A percentile compares a stretch with the other conserved stretches of the same genome.
Conservation (phyloP, 1,140 invertebrate genomes). For the Caerostris extrusa region DNA sequence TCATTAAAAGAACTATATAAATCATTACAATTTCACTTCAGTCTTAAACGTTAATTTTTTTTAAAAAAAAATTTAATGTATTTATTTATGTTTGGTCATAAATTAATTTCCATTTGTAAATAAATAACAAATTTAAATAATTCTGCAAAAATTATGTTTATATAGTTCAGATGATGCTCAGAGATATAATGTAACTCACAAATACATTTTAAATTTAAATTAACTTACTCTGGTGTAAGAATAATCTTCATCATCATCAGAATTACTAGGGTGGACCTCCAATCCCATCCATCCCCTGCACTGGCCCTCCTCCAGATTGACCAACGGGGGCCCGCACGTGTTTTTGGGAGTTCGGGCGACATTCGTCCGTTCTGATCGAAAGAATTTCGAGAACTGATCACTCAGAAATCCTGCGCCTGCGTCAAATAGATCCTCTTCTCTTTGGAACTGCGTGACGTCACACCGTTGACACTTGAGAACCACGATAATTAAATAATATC, state of each 20-base stretch:
- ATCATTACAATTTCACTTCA: too few species aligned
- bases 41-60: too few species aligned
- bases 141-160: too few species aligned
- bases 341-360: constrained; percentile 55
- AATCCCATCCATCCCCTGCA: constrained; percentile 64
- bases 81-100: too few species aligned
- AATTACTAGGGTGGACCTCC: constrained; percentile 65
- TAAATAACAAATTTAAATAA: too few species aligned
- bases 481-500: constrained; percentile 35
- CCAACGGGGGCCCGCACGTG: constrained; percentile 58
- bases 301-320: constrained; percentile 60
- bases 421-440: constrained; percentile 15
- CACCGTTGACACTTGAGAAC: background rate
- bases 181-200: too few species aligned
- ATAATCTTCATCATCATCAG: constrained; percentile 57
- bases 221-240: constrained; percentile 9
- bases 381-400: constrained; percentile 28
- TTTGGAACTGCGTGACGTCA: background rate
- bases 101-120: too few species aligned
- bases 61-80: too few species aligned
- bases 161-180: too few species aligned
- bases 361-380: background rate
- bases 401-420: background rate
- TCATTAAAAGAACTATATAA: too few species aligned
- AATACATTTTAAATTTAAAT: too few species aligned